Conservation (phyloP, 2,888 invertebrate genomes). For the Euphydryas editha region DNA sequence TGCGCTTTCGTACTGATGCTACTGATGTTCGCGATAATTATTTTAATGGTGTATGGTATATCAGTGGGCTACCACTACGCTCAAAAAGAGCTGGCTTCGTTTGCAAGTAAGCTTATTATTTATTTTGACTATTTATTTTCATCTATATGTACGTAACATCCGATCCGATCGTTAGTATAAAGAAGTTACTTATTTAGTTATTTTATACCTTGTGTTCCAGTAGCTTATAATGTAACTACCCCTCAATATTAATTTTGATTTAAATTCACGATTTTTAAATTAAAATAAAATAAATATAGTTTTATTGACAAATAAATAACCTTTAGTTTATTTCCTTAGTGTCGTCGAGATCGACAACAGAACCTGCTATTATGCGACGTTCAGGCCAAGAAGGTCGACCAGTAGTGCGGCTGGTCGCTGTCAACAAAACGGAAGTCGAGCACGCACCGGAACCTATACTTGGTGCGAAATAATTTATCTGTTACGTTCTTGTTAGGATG, state of each 20-base stretch:
- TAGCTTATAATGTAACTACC: no score
- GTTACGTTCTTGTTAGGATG: neutral
- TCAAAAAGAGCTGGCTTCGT: conserved; percentile 71
- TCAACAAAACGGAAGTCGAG: conserved; percentile 65
- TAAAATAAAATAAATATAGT: neutral
- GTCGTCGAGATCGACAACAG: conserved; percentile 64
- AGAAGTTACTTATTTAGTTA: no score
- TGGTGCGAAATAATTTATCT: conserved; percentile 47
- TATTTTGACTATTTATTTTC: no score
- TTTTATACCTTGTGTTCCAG: no score
- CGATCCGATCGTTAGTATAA: no score
- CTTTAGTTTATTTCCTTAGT: conserved; percentile 48
- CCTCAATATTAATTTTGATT: no score
- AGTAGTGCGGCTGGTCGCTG: conserved; percentile 68
- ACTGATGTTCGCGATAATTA: conserved; percentile 64
- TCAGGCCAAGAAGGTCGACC: conserved; percentile 53
- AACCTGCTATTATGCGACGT: conserved; percentile 48
- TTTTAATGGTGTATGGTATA: conserved; percentile 73
- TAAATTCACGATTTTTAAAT: no score
- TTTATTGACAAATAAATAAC: neutral
- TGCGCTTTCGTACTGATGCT: conserved; percentile 71
- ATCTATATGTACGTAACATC: no score
- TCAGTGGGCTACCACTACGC: conserved; percentile 78
- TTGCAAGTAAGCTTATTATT: conserved; percentile 62
- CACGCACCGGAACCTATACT: conserved; percentile 61